phyloP scores from a whole-genome alignment of 2,113 vertebrate species.

The Protomyctophum bolini region DNA sequence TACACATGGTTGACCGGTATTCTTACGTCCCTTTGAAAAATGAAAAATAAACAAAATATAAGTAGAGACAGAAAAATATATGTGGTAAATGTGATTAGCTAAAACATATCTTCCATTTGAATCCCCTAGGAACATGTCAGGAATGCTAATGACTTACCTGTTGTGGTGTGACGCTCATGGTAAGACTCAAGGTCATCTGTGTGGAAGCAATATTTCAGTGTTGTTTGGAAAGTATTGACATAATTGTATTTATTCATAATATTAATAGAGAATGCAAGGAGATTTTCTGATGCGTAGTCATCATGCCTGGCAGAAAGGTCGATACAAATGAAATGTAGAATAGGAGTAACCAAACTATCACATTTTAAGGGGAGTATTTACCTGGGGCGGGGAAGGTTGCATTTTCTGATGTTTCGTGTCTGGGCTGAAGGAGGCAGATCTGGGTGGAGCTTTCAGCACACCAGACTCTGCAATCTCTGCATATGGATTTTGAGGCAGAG shows the following conservation, averaged over 20 bases:
- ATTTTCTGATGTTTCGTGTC: constrained; percentile 46
- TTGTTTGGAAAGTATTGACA: background rate
- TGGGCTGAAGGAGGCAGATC: constrained; percentile 58
- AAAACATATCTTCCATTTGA: background rate
- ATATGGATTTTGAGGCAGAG: constrained; percentile 16
- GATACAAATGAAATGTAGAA: background rate
- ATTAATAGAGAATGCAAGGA: background rate
- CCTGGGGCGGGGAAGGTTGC: constrained; percentile 54
- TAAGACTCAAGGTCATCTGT: constrained; percentile 71
- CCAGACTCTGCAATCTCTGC: constrained; percentile 17
- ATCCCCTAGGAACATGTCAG: background rate
- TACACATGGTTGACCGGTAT: constrained; percentile 24
- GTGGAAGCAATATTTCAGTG: constrained; percentile 13
- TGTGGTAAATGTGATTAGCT: too few relatives aligned
- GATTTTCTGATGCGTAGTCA: background rate
- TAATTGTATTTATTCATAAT: background rate
- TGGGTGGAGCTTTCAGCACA: constrained; percentile 34
- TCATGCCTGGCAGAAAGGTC: background rate
- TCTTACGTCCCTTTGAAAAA: constrained; percentile 45
- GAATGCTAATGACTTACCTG: constrained; percentile 49
- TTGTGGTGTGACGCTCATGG: constrained; percentile 72
- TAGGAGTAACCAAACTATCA: background rate
- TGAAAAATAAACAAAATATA: background rate
- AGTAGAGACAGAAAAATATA: too few relatives aligned
- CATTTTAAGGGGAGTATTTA: constrained; percentile 22